Evolutionary conservation across 2,888 invertebrate genomes (phyloP).

Genomic region (Dilophus febrilis): DNA sequence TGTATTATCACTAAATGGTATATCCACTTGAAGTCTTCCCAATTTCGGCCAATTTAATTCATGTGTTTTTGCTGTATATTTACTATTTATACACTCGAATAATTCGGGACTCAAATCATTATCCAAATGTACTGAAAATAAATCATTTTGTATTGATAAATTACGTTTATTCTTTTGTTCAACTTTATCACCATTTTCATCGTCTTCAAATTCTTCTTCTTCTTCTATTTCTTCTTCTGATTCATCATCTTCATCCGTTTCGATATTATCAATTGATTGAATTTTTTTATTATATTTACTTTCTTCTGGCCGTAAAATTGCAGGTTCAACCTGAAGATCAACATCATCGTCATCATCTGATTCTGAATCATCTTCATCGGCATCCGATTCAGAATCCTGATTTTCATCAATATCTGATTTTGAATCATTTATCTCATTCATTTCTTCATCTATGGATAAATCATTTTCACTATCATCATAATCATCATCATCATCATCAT

Average conservation of each 20-base stretch:
- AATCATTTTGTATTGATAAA: too few relatives aligned
- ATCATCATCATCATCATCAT: constrained; percentile 2
- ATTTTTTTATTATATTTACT: background rate
- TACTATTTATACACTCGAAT: constrained; percentile 38
- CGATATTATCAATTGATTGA: constrained; percentile 8
- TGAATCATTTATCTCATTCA: background rate
- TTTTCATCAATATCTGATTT: too few relatives aligned
- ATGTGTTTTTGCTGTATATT: constrained; percentile 26
- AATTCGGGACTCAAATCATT: constrained; percentile 47
- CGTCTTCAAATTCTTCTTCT: constrained; percentile 8
- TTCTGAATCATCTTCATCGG: too few relatives aligned
- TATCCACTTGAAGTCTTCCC: constrained; percentile 40
- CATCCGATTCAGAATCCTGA: too few relatives aligned
- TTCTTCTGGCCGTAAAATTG: background rate
- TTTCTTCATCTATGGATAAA: background rate
- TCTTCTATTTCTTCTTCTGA: constrained; percentile 13
- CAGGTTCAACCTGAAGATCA: constrained; percentile 4
- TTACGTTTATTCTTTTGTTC: constrained; percentile 1
- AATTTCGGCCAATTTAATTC: constrained; percentile 42
- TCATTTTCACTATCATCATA: background rate
- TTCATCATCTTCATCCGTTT: constrained; percentile 10
- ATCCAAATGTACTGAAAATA: constrained; percentile 50
- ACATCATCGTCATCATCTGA: constrained; percentile 15
- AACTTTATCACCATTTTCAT: constrained; percentile 5
- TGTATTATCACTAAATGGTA: constrained; percentile 35